Evolutionary conservation across 1,140 invertebrate genomes (phyloP).

Genomic region (Idris sp.): DNA sequence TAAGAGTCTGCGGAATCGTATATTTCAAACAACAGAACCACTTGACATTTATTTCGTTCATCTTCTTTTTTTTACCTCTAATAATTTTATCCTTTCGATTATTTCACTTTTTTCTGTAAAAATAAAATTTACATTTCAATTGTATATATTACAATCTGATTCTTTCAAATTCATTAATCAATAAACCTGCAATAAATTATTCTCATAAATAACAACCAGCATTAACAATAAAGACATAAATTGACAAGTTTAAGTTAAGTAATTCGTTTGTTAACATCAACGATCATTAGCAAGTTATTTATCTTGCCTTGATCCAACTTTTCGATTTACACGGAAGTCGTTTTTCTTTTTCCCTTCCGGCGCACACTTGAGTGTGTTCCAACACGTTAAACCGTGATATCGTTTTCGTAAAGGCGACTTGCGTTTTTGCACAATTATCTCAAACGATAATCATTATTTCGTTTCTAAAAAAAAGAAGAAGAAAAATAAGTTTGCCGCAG

Average conservation of each 20-base stretch:
- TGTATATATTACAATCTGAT: no score
- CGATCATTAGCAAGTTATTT: constrained; percentile 50
- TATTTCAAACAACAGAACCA: constrained; percentile 5
- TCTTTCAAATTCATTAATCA: no score
- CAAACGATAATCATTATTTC: background rate
- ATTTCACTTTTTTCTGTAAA: no score
- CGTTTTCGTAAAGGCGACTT: constrained; percentile 3
- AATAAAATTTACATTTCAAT: no score
- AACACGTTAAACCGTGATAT: constrained; percentile 14
- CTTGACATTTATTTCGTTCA: constrained; percentile 3
- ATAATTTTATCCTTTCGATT: background rate
- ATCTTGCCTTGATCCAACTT: constrained; percentile 46
- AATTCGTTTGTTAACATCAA: constrained; percentile 58
- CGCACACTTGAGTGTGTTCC: constrained; percentile 14
- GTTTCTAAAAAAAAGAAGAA: background rate
- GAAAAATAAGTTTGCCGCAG: constrained; percentile 1
- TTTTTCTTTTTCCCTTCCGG: constrained; percentile 35
- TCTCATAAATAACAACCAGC: constrained; percentile 2
- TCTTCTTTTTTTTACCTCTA: constrained; percentile 1
- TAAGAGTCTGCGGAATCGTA: constrained; percentile 19
- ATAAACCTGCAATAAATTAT: no score
- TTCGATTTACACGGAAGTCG: constrained; percentile 50
- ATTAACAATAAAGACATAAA: constrained; percentile 51
- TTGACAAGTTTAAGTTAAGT: constrained; percentile 24
- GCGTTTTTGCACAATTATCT: background rate